Evolutionary conservation across 2,113 vertebrate genomes (phyloP), one percentile per base, ranked within the genome.

Genomic region (Onychostoma macrolepis): DNA sequence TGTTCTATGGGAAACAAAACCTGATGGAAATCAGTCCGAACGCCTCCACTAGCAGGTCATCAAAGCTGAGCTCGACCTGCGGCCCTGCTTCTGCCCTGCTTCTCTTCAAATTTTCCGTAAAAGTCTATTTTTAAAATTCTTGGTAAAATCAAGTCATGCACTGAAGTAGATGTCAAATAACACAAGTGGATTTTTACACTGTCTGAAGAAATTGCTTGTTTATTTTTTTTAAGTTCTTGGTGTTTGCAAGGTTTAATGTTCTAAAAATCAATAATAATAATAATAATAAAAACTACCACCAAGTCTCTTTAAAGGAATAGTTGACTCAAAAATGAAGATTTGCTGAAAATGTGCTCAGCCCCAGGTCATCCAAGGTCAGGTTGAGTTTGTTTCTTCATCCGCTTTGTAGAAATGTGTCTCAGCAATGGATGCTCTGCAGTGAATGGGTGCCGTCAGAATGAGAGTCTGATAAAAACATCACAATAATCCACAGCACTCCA

Each of bases 1-100:
- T 9, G 67, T 83, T 90, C 48, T 80, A 89, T 41, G 88, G 89
- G 89, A 90, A 90, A 86, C 87, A 90, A 90, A 90, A 90, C 89
- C 79, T 65, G 45, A 45, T 85, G 81, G 69, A 83, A 77, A 79
- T 85, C 43, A 85, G 61, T 41, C 30, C 26, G 28, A 63, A 82
- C 61, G 58, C 36, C 79, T 67, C 15, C 38, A 8, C 33, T 26
- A 1, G 17, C 58, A 83, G 81, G 63, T 83, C 43, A 48, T 8
- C 63, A 15, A 13, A 48, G 38, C 58, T 38, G 17, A 65, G 53
- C 36, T 3, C 11, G 26, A 17, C 53, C 4, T 36, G n/a, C 4
- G 17, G 30, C 30, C 33, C 71, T 76, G 74, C 41, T n/a, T n/a
- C n/a, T n/a, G 33, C 33, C 33, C 33, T 36, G 33, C 33, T 1